These are phyloP conservation scores for Apocheima hispidaria DNA, from an alignment of 2,888 invertebrate species.

Conservation along the genomic window DNA sequence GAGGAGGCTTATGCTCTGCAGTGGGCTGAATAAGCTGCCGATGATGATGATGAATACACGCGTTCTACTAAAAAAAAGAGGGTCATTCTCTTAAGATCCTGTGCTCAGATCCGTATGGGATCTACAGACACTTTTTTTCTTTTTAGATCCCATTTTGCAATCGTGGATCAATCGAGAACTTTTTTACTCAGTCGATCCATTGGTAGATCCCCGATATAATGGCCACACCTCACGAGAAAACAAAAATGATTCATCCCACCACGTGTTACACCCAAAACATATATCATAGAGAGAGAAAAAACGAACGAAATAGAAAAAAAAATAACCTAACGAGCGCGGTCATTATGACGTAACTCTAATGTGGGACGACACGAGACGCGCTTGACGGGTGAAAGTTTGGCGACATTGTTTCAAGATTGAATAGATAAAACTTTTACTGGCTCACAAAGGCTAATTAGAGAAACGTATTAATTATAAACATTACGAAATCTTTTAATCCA, in stretches of 20 bases:
- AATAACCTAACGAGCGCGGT: constrained; percentile 24
- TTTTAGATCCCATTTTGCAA: no score
- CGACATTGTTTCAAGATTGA: constrained; percentile 55
- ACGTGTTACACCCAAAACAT: constrained; percentile 20
- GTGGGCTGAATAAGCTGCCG: no score
- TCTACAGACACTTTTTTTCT: no score
- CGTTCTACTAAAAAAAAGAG: no score
- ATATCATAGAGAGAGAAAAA: constrained; percentile 44
- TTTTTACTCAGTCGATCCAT: no score
- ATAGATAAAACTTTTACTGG: constrained; percentile 34
- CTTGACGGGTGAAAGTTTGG: constrained; percentile 59
- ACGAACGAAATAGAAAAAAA: constrained; percentile 39
- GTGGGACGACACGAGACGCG: constrained; percentile 57
- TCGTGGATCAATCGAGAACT: no score
- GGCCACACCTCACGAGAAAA: not conserved
- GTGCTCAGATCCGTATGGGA: no score
- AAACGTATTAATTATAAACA: not conserved
- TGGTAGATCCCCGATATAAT: no score
- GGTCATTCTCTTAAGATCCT: no score
- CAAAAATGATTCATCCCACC: constrained; percentile 12
- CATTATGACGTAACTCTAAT: constrained; percentile 57
- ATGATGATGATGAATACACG: no score
- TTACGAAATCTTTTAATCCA: not conserved
- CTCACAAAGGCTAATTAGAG: constrained; percentile 6
- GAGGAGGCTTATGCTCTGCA: no score